Conservation (phyloP, 1,140 invertebrate species). For the Saxidomus purpurata region DNA sequence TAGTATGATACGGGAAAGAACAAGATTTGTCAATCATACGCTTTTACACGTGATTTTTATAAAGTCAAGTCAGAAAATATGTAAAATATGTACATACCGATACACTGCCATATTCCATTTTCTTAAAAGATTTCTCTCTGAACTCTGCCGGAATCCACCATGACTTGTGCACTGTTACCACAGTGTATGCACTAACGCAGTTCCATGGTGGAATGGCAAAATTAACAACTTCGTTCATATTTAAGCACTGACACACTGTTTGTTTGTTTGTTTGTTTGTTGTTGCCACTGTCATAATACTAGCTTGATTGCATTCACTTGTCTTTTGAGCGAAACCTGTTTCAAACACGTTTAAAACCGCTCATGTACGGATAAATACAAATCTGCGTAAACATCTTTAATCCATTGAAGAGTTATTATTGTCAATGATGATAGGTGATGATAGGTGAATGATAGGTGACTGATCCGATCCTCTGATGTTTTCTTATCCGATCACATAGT, state of each 20-base stretch:
- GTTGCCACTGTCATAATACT: neutral
- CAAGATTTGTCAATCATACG: too few relatives aligned
- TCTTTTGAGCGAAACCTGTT: slow-evolving; percentile 3
- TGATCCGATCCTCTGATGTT: neutral
- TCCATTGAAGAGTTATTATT: neutral
- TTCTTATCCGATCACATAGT: too few relatives aligned
- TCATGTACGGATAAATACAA: neutral
- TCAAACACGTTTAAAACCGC: neutral
- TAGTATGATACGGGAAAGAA: too few relatives aligned
- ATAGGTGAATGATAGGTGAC: neutral
- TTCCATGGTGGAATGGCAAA: neutral
- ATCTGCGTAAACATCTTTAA: neutral
- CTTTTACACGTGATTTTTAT: too few relatives aligned
- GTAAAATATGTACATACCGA: too few relatives aligned
- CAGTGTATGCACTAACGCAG: neutral
- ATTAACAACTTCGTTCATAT: neutral
- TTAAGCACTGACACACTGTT: neutral
- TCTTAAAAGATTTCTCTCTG: too few relatives aligned
- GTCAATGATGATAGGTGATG: neutral
- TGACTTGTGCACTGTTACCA: neutral
- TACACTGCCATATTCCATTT: too few relatives aligned
- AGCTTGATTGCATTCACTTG: neutral
- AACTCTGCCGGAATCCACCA: too few relatives aligned
- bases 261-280: neutral
- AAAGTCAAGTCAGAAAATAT: too few relatives aligned